phyloP scores from a whole-genome alignment of 2,888 invertebrate genomes.

The Hedychridium roseum region DNA sequence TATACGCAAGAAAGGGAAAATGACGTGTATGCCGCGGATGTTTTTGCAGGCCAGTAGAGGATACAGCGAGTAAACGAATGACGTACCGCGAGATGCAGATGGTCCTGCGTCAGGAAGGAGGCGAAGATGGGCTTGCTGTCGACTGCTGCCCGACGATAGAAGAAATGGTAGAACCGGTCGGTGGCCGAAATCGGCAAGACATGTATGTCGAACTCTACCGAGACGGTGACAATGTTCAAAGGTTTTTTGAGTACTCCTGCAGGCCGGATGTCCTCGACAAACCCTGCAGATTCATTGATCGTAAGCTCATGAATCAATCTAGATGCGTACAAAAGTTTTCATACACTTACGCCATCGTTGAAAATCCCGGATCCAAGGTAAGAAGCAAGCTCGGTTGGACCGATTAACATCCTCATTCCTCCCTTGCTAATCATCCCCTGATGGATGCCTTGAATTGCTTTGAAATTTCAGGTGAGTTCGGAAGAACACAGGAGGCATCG shows the following conservation, averaged over 20 bases:
- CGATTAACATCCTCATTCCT: neutral
- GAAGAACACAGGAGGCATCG: constrained; percentile 60
- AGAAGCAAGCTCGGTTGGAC: neutral
- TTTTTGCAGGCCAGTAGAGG: constrained; percentile 50
- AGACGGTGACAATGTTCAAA: constrained; percentile 73
- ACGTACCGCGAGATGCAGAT: constrained; percentile 73
- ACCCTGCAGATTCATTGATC: constrained; percentile 80
- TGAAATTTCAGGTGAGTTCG: constrained; percentile 58
- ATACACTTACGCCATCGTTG: constrained; percentile 84
- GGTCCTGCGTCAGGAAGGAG: constrained; percentile 68
- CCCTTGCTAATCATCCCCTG: neutral
- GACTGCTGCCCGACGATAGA: constrained; percentile 85
- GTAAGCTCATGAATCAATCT: constrained; percentile 74
- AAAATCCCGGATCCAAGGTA: constrained; percentile 65
- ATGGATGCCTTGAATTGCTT: neutral
- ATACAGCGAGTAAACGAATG: constrained; percentile 67
- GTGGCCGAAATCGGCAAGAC: constrained; percentile 78
- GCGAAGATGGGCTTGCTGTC: constrained; percentile 65
- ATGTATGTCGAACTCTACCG: constrained; percentile 79
- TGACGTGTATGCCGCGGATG: no score
- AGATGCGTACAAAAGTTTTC: constrained; percentile 84
- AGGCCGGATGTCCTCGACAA: constrained; percentile 73
- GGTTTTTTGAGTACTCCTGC: constrained; percentile 84
- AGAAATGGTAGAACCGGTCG: constrained; percentile 80
- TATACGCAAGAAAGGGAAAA: no score